Percentiles rank a stretch among this genome's conserved stretches.
Evolutionary conservation across 2,797 vertebrate species (phyloP).

Genomic region (Martes flavigula): DNA sequence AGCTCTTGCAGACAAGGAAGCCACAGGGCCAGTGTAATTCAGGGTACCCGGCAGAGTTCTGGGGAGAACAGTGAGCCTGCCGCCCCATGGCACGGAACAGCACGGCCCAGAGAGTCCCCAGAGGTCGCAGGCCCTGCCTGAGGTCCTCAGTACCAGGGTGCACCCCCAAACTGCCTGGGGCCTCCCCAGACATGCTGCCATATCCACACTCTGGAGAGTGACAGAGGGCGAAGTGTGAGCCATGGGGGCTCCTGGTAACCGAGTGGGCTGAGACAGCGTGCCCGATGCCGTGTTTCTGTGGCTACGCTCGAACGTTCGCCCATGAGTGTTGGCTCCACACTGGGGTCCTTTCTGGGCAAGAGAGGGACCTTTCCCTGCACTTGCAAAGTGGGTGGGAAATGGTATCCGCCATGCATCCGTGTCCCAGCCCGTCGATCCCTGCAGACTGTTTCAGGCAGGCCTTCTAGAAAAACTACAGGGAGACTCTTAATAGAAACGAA

Average conservation of each 20-base stretch:
- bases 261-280: background rate
- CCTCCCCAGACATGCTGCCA: background rate
- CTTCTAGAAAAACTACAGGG: background rate
- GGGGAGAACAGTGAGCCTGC: background rate
- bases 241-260: background rate
- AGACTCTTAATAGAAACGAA: background rate
- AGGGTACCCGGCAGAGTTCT: background rate
- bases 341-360: background rate
- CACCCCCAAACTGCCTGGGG: background rate
- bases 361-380: background rate
- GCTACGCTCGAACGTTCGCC: fast-evolving
- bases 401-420: background rate
- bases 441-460: background rate
- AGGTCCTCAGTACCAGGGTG: background rate
- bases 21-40: background rate
- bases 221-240: background rate
- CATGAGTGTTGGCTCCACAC: background rate
- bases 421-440: background rate
- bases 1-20: background rate
- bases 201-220: fast-evolving
- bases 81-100: background rate
- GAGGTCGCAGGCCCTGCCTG: background rate
- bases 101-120: no score
- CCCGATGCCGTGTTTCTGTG: background rate
- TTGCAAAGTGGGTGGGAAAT: background rate